Evolutionary conservation across 2,888 invertebrate species (phyloP), one percentile per base, ranked within the genome.

Genomic region (Anorthoa munda): DNA sequence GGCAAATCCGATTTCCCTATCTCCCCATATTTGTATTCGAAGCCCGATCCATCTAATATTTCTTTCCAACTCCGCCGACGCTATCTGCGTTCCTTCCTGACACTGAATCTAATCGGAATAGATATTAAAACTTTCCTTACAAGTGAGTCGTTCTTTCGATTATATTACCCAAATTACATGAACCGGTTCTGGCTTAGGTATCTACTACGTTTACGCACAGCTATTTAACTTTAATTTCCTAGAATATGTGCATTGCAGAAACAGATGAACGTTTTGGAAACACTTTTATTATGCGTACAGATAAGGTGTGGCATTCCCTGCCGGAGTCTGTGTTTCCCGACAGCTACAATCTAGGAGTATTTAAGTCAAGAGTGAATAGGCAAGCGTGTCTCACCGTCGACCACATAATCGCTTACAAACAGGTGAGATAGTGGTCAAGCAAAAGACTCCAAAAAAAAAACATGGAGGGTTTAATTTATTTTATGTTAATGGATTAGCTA

Each of bases 21-120:
- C 95, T 94, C 93, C 92, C 95, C 94, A 95, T 95, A 96, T 96
- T 95, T 96, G 95, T 96, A 96, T 95, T 95, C 95, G 94, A 93
- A 93, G 90, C 95, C 93, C 93, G 95, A 95, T 95, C 94, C 94
- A 91, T 95, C 95, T 95, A 95, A 96, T 95, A 95, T 95, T 95
- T 95, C 94, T 95, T 94, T 94, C 94, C 94, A 94, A 93, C 94
- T 94, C 93, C 92, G 91, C 92, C 93, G 90, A 91, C 93, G 94
- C 94, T 95, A 95, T 95, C 95, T 94, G 91, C 94, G 94, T 95
- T 95, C 95, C 93, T 95, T 94, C 94, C 95, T 96, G 95, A 95
- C 95, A 95, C 95, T 95, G 95, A 95, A 96, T 96, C 96, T 95
- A 96, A 96, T 96, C 96, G 95, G 96, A 95, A 96, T 95, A 95